Conservation (phyloP, 2,113 vertebrate species). For the Parotia lawesii region DNA sequence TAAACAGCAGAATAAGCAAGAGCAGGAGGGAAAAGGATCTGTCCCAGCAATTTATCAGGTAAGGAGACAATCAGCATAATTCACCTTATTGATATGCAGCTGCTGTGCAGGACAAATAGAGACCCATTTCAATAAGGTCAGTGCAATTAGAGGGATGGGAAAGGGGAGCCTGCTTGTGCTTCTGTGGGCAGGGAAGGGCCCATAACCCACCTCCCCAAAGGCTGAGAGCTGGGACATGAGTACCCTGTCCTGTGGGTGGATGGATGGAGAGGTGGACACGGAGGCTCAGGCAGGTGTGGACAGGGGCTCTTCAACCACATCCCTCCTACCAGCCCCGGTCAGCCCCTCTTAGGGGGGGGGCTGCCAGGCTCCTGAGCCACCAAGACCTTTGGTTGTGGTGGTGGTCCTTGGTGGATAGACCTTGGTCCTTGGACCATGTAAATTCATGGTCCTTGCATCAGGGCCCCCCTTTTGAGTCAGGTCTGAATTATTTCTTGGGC, state of each 20-base stretch:
- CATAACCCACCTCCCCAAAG: neutral
- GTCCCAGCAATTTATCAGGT: neutral
- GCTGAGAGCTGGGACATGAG: neutral
- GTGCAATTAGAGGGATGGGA: neutral
- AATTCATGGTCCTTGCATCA: neutral
- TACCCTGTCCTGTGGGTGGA: neutral
- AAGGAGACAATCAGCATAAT: constrained; percentile 5
- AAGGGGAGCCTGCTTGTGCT: neutral
- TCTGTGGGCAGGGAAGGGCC: neutral
- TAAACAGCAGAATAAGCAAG: neutral
- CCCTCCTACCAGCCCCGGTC: neutral
- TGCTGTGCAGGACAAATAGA: neutral
- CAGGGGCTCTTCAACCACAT: neutral
- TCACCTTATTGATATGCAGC: constrained; percentile 6
- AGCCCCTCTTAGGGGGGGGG: too few relatives aligned
- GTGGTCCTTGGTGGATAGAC: neutral
- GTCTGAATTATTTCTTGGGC: neutral
- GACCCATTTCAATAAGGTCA: neutral
- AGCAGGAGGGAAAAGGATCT: neutral
- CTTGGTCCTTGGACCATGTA: neutral
- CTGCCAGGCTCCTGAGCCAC: neutral
- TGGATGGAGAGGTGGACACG: neutral
- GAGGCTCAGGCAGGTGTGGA: neutral
- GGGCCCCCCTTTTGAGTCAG: neutral
- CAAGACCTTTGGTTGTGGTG: neutral